A percentile compares a stretch with the other conserved stretches of the same genome.
phyloP scores from a whole-genome alignment of 2,888 invertebrate species.

The Zele albiditarsus region DNA sequence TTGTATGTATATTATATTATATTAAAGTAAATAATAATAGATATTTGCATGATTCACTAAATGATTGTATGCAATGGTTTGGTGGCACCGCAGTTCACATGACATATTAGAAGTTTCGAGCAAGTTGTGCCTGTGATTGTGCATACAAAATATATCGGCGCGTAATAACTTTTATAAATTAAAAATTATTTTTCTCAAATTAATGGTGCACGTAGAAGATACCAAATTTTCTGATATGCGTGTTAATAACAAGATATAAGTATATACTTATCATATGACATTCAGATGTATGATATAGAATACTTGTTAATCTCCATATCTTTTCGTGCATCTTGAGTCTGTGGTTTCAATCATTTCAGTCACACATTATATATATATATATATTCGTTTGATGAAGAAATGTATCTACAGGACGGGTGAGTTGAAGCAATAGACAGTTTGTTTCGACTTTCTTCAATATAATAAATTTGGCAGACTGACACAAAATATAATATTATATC shows the following conservation, averaged over 20 bases:
- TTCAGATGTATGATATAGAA: neutral
- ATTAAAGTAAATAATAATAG: neutral
- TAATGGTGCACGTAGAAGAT: neutral
- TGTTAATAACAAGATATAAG: neutral
- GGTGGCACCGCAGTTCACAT: neutral
- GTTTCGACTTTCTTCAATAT: conserved; percentile 67
- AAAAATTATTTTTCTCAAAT: neutral
- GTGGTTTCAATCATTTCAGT: conserved; percentile 7
- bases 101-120: neutral
- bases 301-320: neutral
- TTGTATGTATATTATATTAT: neutral
- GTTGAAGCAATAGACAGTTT: conserved; percentile 47
- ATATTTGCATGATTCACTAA: neutral
- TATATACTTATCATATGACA: neutral
- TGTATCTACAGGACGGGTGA: conserved; percentile 40
- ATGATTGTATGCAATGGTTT: neutral
- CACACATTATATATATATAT: conserved; percentile 1
- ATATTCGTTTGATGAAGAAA: conserved; percentile 8
- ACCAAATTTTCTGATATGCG: conserved; percentile 14
- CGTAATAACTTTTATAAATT: neutral
- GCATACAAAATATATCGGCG: neutral
- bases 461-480: conserved; percentile 73
- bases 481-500: conserved; percentile 71
- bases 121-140: neutral
- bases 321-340: neutral